Percentiles rank a stretch among this genome's conserved stretches.
Conservation (phyloP, 2,113 vertebrate species). For the Condylura cristata region DNA sequence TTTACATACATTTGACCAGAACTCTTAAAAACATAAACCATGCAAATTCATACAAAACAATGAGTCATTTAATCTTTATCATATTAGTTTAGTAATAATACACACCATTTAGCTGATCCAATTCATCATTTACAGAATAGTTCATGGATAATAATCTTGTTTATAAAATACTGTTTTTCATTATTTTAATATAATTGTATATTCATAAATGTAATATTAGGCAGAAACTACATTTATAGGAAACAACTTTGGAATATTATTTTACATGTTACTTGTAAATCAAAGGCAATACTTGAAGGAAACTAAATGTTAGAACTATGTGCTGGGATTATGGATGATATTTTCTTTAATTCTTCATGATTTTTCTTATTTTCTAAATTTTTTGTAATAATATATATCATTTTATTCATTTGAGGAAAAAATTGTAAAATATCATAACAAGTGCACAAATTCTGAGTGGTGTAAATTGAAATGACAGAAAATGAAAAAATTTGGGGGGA, state of each 20-base stretch:
- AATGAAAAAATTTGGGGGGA: neutral
- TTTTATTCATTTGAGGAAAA: neutral
- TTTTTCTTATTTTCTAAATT: neutral
- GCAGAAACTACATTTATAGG: neutral
- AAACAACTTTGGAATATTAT: neutral
- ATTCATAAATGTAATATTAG: neutral
- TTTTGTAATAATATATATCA: neutral
- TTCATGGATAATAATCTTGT: neutral
- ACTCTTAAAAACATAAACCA: constrained; percentile 6
- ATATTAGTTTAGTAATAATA: neutral
- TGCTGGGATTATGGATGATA: neutral
- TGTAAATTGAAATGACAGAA: neutral
- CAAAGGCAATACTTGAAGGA: neutral
- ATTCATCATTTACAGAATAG: neutral
- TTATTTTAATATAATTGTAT: no score
- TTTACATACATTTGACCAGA: neutral
- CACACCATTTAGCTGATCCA: neutral
- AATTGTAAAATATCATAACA: neutral
- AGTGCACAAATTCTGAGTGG: neutral
- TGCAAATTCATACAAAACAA: neutral
- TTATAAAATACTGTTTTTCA: neutral
- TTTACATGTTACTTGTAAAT: neutral
- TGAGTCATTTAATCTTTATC: neutral
- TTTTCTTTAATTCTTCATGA: neutral
- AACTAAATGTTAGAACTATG: neutral